Conservation (phyloP, 64 coral and sea anemone species). For the Montipora foliosa region DNA sequence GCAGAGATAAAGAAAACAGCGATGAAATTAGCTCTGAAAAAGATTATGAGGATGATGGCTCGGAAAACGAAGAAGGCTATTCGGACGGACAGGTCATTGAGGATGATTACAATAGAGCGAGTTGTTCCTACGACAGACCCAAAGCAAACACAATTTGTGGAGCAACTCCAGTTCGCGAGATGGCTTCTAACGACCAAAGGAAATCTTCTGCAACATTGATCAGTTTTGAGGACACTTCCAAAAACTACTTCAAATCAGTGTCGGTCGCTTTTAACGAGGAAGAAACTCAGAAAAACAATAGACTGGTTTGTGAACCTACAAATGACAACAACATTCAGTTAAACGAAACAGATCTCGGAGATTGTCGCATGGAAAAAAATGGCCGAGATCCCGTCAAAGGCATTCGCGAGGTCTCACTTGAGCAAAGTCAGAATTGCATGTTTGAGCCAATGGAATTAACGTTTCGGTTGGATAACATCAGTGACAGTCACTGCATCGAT, state of each 20-base stretch:
- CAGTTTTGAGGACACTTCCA: neutral
- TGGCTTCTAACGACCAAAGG: neutral
- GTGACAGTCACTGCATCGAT: neutral
- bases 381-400: neutral
- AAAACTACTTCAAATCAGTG: conserved; percentile 28
- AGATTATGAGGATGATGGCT: neutral
- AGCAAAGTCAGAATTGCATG: neutral
- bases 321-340: neutral
- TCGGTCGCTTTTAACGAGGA: conserved; percentile 28
- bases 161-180: neutral
- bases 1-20: neutral
- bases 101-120: neutral
- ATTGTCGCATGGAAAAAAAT: neutral
- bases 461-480: neutral
- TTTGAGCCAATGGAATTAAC: conserved; percentile 1
- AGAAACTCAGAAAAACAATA: neutral
- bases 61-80: neutral
- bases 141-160: conserved; percentile 15
- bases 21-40: neutral
- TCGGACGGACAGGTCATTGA: neutral
- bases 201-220: conserved; percentile 2
- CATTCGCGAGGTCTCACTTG: neutral
- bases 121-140: neutral
- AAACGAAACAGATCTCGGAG: neutral
- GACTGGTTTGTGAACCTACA: neutral